Evolutionary conservation across 1,140 invertebrate genomes (phyloP).

Genomic region (Chrysomallon squamiferum): DNA sequence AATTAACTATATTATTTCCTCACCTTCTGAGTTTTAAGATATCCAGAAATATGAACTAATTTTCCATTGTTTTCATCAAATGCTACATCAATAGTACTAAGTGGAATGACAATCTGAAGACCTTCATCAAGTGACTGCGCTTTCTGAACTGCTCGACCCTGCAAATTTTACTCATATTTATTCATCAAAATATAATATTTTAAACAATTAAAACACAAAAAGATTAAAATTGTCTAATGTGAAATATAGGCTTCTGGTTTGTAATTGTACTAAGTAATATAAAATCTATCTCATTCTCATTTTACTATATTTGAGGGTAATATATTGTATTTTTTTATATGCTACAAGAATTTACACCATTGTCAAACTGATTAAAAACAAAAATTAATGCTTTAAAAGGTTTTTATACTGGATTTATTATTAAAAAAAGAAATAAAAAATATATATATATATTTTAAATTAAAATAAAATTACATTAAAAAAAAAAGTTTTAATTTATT

Average conservation of each 20-base stretch:
- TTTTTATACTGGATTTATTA: too few species aligned
- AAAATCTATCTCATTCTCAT: background rate
- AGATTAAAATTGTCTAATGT: background rate
- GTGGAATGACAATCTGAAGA: slow-evolving; percentile 68
- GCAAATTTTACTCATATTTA: slow-evolving; percentile 14
- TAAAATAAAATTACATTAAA: too few species aligned
- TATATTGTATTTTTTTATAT: too few species aligned
- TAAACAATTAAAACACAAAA: background rate
- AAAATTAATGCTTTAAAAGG: too few species aligned
- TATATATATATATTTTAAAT: too few species aligned
- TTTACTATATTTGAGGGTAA: too few species aligned
- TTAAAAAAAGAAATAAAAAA: too few species aligned
- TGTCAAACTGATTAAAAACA: too few species aligned
- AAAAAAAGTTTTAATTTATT: too few species aligned
- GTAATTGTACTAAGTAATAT: background rate
- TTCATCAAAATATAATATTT: background rate
- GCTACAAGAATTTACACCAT: too few species aligned
- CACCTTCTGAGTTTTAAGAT: slow-evolving; percentile 74
- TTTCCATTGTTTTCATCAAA: slow-evolving; percentile 74
- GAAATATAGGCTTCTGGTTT: background rate
- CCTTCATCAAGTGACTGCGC: slow-evolving; percentile 77
- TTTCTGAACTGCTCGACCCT: slow-evolving; percentile 76
- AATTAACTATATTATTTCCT: too few species aligned
- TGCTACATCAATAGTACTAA: slow-evolving; percentile 67
- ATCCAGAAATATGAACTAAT: slow-evolving; percentile 79